Evolutionary conservation across 64 coral and sea anemone genomes (phyloP).

Genomic region (Orbicella faveolata): DNA sequence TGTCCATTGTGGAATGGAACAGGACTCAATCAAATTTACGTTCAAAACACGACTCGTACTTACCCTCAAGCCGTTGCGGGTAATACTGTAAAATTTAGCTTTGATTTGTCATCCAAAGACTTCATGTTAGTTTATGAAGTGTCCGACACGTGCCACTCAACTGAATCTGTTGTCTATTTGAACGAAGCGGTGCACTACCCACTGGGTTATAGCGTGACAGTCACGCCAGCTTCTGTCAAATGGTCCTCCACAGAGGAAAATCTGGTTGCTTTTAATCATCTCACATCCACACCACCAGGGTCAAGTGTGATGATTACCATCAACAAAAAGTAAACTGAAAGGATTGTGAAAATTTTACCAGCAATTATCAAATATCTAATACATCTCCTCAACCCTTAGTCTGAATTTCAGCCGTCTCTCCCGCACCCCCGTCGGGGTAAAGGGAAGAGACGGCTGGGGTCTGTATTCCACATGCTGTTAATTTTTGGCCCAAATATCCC

Average conservation of each 20-base stretch:
- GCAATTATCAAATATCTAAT: too few relatives aligned
- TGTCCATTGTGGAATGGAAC: slow-evolving; percentile 65
- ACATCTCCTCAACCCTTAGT: too few relatives aligned
- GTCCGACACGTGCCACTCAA: slow-evolving; percentile 57
- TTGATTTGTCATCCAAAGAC: slow-evolving; percentile 60
- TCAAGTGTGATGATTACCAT: slow-evolving; percentile 7
- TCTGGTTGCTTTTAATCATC: slow-evolving; percentile 17
- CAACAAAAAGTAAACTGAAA: neutral
- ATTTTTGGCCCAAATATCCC: too few relatives aligned
- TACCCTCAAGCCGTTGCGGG: slow-evolving; percentile 84
- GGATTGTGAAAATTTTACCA: too few relatives aligned
- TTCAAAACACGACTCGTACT: slow-evolving; percentile 56
- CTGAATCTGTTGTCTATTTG: slow-evolving; percentile 64
- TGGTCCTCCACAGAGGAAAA: slow-evolving; percentile 40
- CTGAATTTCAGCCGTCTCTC: too few relatives aligned
- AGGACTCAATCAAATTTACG: slow-evolving; percentile 61
- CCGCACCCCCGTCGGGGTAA: too few relatives aligned
- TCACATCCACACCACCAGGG: neutral
- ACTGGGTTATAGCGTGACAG: slow-evolving; percentile 35
- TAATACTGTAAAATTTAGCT: slow-evolving; percentile 61
- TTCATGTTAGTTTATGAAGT: slow-evolving; percentile 64
- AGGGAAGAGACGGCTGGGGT: too few relatives aligned
- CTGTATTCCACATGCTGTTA: too few relatives aligned
- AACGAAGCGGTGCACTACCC: slow-evolving; percentile 76
- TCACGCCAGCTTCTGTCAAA: slow-evolving; percentile 39